These are phyloP conservation scores for Trissolcus brochymenae DNA, from an alignment of 2,888 invertebrate species.

Conservation along the genomic window DNA sequence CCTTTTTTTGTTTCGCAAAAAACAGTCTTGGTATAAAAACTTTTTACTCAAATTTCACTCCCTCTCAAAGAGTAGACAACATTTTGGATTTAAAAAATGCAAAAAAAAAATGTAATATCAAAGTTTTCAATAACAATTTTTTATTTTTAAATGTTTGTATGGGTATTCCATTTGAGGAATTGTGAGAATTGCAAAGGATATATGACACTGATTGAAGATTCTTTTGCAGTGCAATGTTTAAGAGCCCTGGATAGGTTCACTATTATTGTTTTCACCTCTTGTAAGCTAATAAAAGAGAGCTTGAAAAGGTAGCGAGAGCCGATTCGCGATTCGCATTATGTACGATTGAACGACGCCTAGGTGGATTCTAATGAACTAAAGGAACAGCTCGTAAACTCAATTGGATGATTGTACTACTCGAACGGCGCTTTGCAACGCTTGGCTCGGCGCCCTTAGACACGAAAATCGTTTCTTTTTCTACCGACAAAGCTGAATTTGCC, in stretches of 20 bases:
- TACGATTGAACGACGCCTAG: conserved; percentile 50
- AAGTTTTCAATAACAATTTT: too few relatives aligned
- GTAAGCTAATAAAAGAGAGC: conserved; percentile 14
- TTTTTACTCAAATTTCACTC: too few relatives aligned
- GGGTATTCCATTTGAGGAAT: not conserved
- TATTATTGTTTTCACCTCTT: conserved; percentile 2
- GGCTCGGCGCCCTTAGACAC: conserved; percentile 46
- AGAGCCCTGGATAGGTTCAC: not conserved
- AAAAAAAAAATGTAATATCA: too few relatives aligned
- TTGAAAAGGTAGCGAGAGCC: conserved; percentile 21
- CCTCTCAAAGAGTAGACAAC: too few relatives aligned
- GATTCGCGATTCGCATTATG: conserved; percentile 44
- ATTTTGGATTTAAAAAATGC: too few relatives aligned
- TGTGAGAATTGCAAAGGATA: not conserved
- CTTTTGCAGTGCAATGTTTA: not conserved
- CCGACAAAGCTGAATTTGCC: conserved; percentile 49
- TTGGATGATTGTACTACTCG: conserved; percentile 56
- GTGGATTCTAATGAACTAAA: conserved; percentile 56
- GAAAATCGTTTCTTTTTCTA: conserved; percentile 50
- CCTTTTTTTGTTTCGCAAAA: too few relatives aligned
- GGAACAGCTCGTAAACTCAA: conserved; percentile 55
- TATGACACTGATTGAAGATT: not conserved
- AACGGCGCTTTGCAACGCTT: conserved; percentile 44
- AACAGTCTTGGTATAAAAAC: too few relatives aligned
- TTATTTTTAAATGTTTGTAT: too few relatives aligned